Evolutionary conservation across 2,888 invertebrate genomes (phyloP).

Genomic region (Saturnia pavonia): DNA sequence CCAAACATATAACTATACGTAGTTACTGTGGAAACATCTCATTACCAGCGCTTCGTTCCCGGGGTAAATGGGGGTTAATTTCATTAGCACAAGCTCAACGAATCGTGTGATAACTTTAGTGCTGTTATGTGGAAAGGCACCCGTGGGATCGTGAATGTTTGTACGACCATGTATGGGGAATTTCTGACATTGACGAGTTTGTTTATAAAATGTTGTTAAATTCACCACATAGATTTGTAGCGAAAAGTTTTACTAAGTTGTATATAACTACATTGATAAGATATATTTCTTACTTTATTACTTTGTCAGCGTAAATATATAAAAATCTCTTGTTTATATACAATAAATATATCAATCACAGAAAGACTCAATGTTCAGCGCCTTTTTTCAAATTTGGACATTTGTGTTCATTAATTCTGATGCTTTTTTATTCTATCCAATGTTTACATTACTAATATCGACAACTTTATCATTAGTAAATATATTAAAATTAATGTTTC

Average conservation of each 20-base stretch:
- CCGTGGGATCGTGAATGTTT: conserved; percentile 63
- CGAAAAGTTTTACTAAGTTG: not conserved
- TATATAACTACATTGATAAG: not conserved
- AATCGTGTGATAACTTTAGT: conserved; percentile 81
- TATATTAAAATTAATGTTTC: not conserved
- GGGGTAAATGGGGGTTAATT: conserved; percentile 75
- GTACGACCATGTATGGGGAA: conserved; percentile 33
- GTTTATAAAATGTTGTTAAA: conserved; percentile 35
- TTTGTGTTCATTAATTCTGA: not conserved
- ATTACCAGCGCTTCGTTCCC: conserved; percentile 68
- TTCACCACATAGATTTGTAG: conserved; percentile 18
- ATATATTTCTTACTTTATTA: not conserved
- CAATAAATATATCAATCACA: too few relatives aligned
- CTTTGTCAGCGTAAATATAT: too few relatives aligned
- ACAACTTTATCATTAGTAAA: not conserved
- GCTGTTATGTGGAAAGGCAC: conserved; percentile 69
- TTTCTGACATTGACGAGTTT: conserved; percentile 56
- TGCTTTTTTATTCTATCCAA: not conserved
- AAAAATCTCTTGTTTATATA: too few relatives aligned
- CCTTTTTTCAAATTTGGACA: not conserved
- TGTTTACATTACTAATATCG: not conserved
- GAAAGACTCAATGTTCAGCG: too few relatives aligned
- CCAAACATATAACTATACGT: conserved; percentile 60
- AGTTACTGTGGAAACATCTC: conserved; percentile 68
- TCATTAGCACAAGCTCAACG: conserved; percentile 78